Base-by-base conservation (phyloP, 1,140 invertebrate genomes). In the Drosophila albomicans region DNA sequence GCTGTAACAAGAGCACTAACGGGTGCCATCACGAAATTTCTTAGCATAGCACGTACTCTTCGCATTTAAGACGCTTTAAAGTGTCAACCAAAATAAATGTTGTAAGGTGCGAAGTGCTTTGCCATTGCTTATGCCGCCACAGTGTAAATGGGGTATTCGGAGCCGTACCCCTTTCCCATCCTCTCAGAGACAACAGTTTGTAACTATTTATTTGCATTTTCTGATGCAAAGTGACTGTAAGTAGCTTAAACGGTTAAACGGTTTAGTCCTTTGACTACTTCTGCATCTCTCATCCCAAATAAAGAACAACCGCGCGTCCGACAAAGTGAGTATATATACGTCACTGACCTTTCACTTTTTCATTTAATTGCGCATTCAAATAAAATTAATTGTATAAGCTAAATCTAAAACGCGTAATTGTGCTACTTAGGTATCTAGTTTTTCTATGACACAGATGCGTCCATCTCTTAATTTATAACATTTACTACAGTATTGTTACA, bases 311-410 rank as follows among this genome's bases (percentile, higher is more conserved):
- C 41, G 20, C 15, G 4, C 30, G 35, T 38, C 54, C 48, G 3
- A n/a, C 3, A 10, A 5, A 10, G 45, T 11, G 13, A 48, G 7
- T 16, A 1, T 28, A 5, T 76, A 15, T 13, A 49, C 59, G 41
- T 52, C 35, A 56, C 52, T 79, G 82, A 79, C 79, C 69, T 72
- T 75, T 49, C 61, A 72, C 69, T 74, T 64, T 73, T 77, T 65
- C 43, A 82, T 82, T 87, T 87, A 88, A 88, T 87, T 88, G 84
- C 79, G 77, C 84, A 73, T 82, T 84, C 78, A 87, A 82, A 82
- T 88, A 73, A 87, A 87, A 87, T 87, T 87, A 88, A 88, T 88
- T 87, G 82, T 68, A 48, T 49, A 68, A 66, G 15, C 1, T 7
- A 82, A 82, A 69, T 72, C 51, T 67, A 32, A 68, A 57, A 79